phyloP scores from a whole-genome alignment of 1,140 invertebrate genomes.

The Saccostrea glomerata region DNA sequence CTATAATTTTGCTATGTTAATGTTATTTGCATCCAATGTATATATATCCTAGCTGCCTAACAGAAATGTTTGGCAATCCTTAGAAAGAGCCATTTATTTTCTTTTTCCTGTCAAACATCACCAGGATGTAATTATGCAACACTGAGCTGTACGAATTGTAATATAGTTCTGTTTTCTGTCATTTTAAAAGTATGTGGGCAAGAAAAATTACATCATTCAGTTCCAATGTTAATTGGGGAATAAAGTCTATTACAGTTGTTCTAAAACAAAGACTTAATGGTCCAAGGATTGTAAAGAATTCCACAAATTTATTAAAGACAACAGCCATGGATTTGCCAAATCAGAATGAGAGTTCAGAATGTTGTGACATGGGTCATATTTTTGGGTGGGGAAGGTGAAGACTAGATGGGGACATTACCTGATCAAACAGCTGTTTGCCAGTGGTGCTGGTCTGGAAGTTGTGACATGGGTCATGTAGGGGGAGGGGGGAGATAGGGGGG shows the following conservation, averaged over 20 bases:
- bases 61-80: background rate
- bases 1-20: background rate
- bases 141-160: background rate
- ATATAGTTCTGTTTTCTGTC: background rate
- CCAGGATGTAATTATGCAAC: background rate
- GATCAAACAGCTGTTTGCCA: conserved; percentile 99
- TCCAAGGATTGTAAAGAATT: too few species aligned
- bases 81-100: background rate
- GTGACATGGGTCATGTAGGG: background rate
- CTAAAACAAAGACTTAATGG: background rate
- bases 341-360: too few species aligned
- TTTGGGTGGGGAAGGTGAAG: background rate
- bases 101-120: background rate
- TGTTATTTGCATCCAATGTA: background rate
- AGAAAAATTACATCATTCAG: background rate
- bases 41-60: background rate
- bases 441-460: conserved; percentile 98
- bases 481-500: background rate
- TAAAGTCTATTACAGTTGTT: background rate
- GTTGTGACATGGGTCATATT: too few species aligned
- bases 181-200: background rate
- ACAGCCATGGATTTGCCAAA: too few species aligned
- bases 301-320: too few species aligned
- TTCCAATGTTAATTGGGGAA: background rate
- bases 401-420: conserved; percentile 81